Evolutionary conservation across 2,113 vertebrate species (phyloP).

Genomic region (Hystrix brachyura): DNA sequence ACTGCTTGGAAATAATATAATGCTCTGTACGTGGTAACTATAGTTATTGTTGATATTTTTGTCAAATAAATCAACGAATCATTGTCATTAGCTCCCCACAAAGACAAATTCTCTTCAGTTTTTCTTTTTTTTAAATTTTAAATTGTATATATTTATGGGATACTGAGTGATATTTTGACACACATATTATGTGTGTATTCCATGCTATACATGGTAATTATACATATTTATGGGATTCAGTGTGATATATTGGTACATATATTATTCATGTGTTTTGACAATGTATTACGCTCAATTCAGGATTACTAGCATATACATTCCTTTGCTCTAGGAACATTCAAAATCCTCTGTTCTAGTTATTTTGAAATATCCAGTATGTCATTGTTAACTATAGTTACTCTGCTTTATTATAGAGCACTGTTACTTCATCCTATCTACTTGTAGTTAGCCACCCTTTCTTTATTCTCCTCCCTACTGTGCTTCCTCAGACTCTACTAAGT

Average conservation of each 20-base stretch:
- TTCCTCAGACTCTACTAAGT: background rate
- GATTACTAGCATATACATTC: background rate
- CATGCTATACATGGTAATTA: background rate
- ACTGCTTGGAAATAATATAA: background rate
- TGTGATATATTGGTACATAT: background rate
- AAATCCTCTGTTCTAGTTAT: background rate
- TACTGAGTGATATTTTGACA: background rate
- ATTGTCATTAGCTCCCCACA: background rate
- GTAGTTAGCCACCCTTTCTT: background rate
- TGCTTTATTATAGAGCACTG: background rate
- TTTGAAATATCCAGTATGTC: background rate
- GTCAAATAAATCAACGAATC: background rate
- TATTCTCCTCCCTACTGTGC: background rate
- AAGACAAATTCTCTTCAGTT: background rate
- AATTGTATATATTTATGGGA: background rate
- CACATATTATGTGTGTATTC: background rate
- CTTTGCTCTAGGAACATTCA: background rate
- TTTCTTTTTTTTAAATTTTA: background rate
- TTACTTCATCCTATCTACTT: background rate
- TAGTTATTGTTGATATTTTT: conserved; percentile 28
- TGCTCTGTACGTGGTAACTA: background rate
- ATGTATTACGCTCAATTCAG: background rate
- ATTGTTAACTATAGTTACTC: background rate
- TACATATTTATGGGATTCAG: background rate
- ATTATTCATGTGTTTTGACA: background rate